A percentile compares a stretch with the other conserved stretches of the same genome.
Evolutionary conservation across 2,888 invertebrate genomes (phyloP).

Genomic region (Zaprionus lineosus): DNA sequence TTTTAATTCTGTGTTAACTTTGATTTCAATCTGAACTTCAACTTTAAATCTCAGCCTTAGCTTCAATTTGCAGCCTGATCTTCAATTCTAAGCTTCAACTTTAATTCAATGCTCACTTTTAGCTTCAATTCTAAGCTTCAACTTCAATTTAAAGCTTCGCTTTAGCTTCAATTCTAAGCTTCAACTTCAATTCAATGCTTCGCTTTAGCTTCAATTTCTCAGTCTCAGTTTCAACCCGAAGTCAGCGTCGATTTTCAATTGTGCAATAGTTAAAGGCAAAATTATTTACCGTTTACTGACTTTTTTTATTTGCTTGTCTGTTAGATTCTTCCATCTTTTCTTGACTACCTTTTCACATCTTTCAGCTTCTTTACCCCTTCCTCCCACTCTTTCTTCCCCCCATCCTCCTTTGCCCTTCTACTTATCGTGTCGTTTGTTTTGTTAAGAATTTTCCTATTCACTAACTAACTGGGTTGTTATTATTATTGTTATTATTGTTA

Average conservation of each 20-base stretch:
- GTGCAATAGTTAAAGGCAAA: slow-evolving; percentile 32
- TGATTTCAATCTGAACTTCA: no score
- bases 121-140: no score
- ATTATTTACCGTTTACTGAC: slow-evolving; percentile 54
- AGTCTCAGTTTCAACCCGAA: no score
- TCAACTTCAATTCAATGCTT: no score
- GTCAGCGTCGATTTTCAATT: slow-evolving; percentile 40
- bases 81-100: no score
- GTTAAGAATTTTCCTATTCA: slow-evolving; percentile 60
- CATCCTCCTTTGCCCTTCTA: slow-evolving; percentile 5
- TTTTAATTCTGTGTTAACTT: neutral
- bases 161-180: no score
- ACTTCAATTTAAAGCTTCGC: no score
- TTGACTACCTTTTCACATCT: neutral
- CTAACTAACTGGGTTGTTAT: slow-evolving; percentile 60
- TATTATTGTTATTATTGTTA: slow-evolving; percentile 37
- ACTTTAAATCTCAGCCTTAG: no score
- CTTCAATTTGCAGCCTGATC: no score
- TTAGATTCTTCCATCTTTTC: slow-evolving; percentile 25
- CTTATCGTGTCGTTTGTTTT: slow-evolving; percentile 36
- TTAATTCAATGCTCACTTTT: no score
- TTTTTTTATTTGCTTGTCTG: slow-evolving; percentile 43
- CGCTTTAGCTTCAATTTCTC: no score
- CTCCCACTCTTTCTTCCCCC: neutral
- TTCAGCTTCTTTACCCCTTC: slow-evolving; percentile 9